Percentiles rank a stretch among this genome's conserved stretches.
Conservation (phyloP, 2,888 invertebrate species). For the Melangyna quadrimaculata region DNA sequence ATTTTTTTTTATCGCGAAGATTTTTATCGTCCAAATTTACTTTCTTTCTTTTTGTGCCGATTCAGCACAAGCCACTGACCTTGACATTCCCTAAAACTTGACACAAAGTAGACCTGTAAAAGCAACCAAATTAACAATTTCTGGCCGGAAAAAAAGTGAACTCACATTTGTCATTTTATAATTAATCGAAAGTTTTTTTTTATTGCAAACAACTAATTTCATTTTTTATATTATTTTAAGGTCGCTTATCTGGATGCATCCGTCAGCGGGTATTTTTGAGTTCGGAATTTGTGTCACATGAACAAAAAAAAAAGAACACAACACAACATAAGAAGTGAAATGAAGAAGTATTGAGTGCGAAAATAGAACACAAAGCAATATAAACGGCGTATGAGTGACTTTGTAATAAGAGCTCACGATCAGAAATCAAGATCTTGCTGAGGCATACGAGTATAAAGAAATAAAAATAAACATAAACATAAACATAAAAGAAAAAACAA, state of each 20-base stretch:
- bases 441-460: slow-evolving; percentile 27
- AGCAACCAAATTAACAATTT: slow-evolving; percentile 31
- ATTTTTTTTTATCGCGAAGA: neutral
- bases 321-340: slow-evolving; percentile 46
- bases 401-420: slow-evolving; percentile 45
- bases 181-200: slow-evolving; percentile 69
- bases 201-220: slow-evolving; percentile 47
- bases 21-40: neutral
- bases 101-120: neutral
- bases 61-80: slow-evolving; percentile 48
- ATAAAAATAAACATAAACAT: slow-evolving; percentile 47
- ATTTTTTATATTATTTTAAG: slow-evolving; percentile 53
- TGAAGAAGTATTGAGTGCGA: slow-evolving; percentile 63
- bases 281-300: slow-evolving; percentile 58
- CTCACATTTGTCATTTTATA: slow-evolving; percentile 51
- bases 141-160: slow-evolving; percentile 54
- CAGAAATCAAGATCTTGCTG: slow-evolving; percentile 25
- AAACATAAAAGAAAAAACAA: slow-evolving; percentile 50
- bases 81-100: slow-evolving; percentile 43
- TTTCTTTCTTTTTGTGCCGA: neutral
- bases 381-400: neutral
- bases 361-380: slow-evolving; percentile 42
- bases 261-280: slow-evolving; percentile 48
- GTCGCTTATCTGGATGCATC: slow-evolving; percentile 57
- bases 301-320: slow-evolving; percentile 9